Evolutionary conservation across 2,888 invertebrate genomes (phyloP), one percentile per base, ranked within the genome.

Genomic region (Synanthedon formicaeformis): DNA sequence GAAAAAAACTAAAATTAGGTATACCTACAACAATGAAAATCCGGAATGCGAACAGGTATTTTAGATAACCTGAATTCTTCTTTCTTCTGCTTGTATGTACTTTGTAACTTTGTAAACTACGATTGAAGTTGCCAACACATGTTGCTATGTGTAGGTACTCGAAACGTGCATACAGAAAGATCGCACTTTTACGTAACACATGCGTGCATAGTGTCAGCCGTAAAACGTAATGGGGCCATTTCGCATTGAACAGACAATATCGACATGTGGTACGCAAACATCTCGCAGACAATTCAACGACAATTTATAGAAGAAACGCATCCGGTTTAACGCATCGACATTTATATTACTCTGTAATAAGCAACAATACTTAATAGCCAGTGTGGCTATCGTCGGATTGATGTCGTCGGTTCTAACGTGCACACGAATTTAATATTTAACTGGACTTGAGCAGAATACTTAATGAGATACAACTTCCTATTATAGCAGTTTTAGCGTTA

Each of bases 371-470:
- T 18, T 23, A 23, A 23, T 3, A 23, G 18, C 2, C 23, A 4
- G 2, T 2, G 4, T 4, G 4, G 23, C 4, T 4, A 23, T 23
- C 23, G n/a, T 45, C 14, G 12, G n/a, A 45, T 14, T 45, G 3
- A 4, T n/a, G n/a, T n/a, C n/a, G n/a, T n/a, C n/a, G n/a, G n/a
- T n/a, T n/a, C n/a, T n/a, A 52, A 59, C 59, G 51, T 58, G 59
- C 50, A 45, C 50, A 50, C 41, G 51, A 41, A 14, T 40, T 45
- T 52, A 48, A 51, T 51, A 52, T 55, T 51, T 51, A 53, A 54
- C 54, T 41, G 51, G 40, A 52, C 50, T 52, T 49, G 59, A 49
- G 52, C 52, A 53, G 58, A 59, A 59, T 58, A 13, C 50, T 54
- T 58, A 59, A 59, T 55, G 51, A 55, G 51, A 3, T 51, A 41